These are phyloP conservation scores for Sturmia bella DNA, from an alignment of 2,888 invertebrate species.

Conservation along the genomic window DNA sequence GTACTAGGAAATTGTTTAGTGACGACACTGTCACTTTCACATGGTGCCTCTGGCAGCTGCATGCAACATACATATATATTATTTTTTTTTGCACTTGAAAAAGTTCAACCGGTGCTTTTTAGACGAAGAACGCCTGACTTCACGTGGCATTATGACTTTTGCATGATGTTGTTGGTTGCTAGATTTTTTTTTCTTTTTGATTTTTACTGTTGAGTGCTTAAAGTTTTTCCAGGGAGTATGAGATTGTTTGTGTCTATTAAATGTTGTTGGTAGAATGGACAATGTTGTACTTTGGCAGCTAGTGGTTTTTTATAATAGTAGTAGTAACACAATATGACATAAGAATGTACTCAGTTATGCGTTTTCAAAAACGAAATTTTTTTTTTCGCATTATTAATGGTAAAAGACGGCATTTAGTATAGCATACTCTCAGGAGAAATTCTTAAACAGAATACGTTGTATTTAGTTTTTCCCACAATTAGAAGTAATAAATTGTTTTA, in stretches of 20 bases:
- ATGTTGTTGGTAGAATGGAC: too few species aligned
- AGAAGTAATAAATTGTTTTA: too few species aligned
- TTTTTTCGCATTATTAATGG: too few species aligned
- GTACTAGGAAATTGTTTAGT: constrained; percentile 13
- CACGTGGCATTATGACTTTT: constrained; percentile 64
- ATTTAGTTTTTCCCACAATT: too few species aligned
- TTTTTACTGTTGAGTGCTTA: neutral
- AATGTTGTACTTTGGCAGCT: neutral
- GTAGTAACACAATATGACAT: too few species aligned
- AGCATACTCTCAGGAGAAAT: neutral
- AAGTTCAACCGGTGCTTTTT: constrained; percentile 46
- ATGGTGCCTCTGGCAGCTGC: constrained; percentile 45
- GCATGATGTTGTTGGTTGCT: constrained; percentile 27
- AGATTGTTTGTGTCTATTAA: too few species aligned
- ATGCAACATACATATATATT: neutral
- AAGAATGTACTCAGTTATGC: too few species aligned
- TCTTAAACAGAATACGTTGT: too few species aligned
- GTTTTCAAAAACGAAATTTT: too few species aligned
- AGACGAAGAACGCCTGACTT: constrained; percentile 24
- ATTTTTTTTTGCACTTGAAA: constrained; percentile 8
- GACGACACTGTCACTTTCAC: constrained; percentile 55
- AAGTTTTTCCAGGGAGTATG: neutral
- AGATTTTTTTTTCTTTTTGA: neutral
- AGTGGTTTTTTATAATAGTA: too few species aligned
- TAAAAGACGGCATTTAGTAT: too few species aligned